Base-by-base conservation (phyloP, 1,140 invertebrate genomes). In the Drosophila pseudoananassae region DNA sequence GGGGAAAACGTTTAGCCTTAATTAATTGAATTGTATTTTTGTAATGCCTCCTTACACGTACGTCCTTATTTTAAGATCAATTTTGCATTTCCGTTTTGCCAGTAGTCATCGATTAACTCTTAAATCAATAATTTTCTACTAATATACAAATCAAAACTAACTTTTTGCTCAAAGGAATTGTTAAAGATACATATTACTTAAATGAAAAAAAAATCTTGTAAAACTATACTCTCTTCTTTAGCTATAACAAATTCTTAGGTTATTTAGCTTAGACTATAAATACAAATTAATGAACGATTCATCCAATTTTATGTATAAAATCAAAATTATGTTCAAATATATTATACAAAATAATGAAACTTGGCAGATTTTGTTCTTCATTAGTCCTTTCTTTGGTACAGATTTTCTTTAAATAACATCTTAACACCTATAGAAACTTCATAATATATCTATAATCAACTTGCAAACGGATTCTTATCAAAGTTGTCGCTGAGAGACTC, bases 381-480 rank as follows among this genome's bases (percentile, higher is more conserved):
- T 33, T 33, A 10, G 8, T 10, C 8, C 8, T 33, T 36, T 36
- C 33, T 36, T 36, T 36, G 33, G 33, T 10, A 36, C 33, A n/a
- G 10, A 36, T 12, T 0, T 40, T 7, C 0, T n/a, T 38, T n/a
- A 38, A 9, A 38, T 12, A n/a, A 12, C 8, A n/a, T 20, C 20
- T 4, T 38, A 38, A 38, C 2, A 38, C n/a, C 4, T 40, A 40
- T 7, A 40, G 4, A 40, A 4, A 8, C n/a, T 3, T 14, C 12
- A 6, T 14, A 14, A n/a, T 8, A 40, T 5, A 31, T 51, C 6
- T 5, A 14, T 4, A 9, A 2, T 61, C 25, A 87, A 29, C 59
- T 82, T 10, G 83, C 78, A 55, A 88, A 88, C 0, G 83, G 83
- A 77, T 88, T 88, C 54, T 88, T 84, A 54, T 83, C 79, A 20